Base-by-base conservation (phyloP, 2,797 vertebrate species). In the Mormyrus proboscirostris region DNA sequence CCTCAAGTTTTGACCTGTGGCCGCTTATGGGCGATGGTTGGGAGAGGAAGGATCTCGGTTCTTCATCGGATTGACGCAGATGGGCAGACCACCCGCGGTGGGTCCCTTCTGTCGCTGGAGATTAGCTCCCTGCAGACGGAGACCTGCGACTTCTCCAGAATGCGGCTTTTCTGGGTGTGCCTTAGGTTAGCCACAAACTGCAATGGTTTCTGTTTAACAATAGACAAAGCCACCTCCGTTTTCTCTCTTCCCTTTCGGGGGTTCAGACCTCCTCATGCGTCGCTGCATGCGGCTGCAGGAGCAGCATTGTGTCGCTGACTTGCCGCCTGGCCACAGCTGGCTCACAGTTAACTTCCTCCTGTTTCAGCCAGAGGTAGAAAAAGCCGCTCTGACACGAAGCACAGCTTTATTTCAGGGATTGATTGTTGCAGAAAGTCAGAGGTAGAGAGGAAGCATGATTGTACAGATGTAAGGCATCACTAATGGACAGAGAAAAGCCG, bases 61-160 rank as follows among this genome's bases (percentile, higher is more conserved):
- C 55, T 22, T 22, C 65, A 57, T 47, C 29, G 19, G 41, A 84
- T 41, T 16, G 79, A 90, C 91, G 90, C 91, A 91, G 91, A 91
- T 87, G 91, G 92, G 90, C 88, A 89, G 51, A 51, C 49, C 6
- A 88, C 91, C 91, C 8, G 4, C 87, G 29, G 91, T 7, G 88
- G 0, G 22, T 49, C 91, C 89, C 89, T 55, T 49, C 90, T 89
- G 90, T 88, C 87, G 59, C 57, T 12, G 57, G 44, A 19, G 51
- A 59, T 76, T 89, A 47, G 84, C 57, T 47, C 76, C 85, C 85
- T 41, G 53, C 85, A 87, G 85, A 50, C 51, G 0, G 85, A 55
- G 50, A 57, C 33, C 84, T 86, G 84, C 84, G 16, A 51, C 50
- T 87, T 87, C 85, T 55, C 16, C 51, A 49, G 44, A 44, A 25